Conservation (phyloP, 2,113 vertebrate genomes). For the Anseranas semipalmata region DNA sequence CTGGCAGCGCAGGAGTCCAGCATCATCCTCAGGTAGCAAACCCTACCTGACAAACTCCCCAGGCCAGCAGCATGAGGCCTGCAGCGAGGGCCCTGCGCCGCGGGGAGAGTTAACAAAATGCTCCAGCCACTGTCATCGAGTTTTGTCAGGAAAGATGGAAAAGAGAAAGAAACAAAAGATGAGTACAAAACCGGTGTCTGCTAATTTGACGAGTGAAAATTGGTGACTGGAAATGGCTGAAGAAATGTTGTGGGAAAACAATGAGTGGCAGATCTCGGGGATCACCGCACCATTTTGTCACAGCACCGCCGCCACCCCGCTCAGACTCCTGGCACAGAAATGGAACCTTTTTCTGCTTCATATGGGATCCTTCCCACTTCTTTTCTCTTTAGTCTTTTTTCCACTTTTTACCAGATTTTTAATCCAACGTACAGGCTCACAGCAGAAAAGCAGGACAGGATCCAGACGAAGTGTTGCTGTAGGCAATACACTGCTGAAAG, state of each 20-base stretch:
- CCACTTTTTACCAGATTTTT: background rate
- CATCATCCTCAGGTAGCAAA: background rate
- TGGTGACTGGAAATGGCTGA: background rate
- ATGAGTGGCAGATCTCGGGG: background rate
- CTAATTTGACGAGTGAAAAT: background rate
- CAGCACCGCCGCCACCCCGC: background rate
- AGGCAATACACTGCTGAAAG: background rate
- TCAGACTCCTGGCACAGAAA: background rate
- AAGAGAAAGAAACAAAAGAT: background rate
- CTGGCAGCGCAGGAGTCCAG: background rate
- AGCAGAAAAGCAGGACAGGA: background rate
- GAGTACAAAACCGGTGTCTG: background rate
- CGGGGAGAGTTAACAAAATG: background rate
- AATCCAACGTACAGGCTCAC: background rate
- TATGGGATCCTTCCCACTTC: background rate
- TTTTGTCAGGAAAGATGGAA: accelerated
- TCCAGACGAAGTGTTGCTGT: background rate
- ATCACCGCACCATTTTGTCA: background rate
- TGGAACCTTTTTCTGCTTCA: background rate
- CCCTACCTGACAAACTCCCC: background rate
- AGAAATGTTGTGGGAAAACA: background rate
- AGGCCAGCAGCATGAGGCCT: accelerated
- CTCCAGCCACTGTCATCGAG: background rate
- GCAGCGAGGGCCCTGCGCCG: background rate
- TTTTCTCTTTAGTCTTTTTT: background rate